phyloP scores from a whole-genome alignment of 2,888 invertebrate genomes.

The Synergus gifuensis region DNA sequence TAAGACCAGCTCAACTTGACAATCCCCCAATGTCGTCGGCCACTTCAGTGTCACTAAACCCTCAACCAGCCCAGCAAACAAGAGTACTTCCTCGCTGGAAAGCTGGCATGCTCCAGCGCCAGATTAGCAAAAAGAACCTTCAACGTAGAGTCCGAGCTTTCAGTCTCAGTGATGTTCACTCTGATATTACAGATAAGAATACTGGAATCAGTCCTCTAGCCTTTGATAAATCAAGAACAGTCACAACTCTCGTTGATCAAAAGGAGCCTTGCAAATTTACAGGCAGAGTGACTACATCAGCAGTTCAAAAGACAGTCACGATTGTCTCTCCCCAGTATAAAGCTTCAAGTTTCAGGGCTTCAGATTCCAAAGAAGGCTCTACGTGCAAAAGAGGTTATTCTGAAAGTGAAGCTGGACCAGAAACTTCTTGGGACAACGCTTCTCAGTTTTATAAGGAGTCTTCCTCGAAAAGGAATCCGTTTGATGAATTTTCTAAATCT shows the following conservation, averaged over 20 bases:
- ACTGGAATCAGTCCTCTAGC: conserved; percentile 67
- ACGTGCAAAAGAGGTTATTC: neutral
- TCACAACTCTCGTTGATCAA: conserved; percentile 53
- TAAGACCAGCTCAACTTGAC: conserved; percentile 67
- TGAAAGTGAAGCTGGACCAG: conserved; percentile 28
- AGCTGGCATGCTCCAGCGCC: conserved; percentile 73
- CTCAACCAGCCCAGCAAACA: conserved; percentile 39
- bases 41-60: neutral
- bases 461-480: neutral
- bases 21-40: conserved; percentile 51
- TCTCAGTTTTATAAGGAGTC: neutral
- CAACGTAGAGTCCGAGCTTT: conserved; percentile 71
- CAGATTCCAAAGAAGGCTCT: conserved; percentile 2
- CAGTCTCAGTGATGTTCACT: conserved; percentile 73
- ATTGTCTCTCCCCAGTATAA: conserved; percentile 66
- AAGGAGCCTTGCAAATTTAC: conserved; percentile 46
- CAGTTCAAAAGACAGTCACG: conserved; percentile 68
- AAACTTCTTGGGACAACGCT: conserved; percentile 1
- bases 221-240: conserved; percentile 58
- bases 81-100: conserved; percentile 70
- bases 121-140: conserved; percentile 70
- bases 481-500: conserved; percentile 25
- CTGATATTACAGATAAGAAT: conserved; percentile 55
- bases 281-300: conserved; percentile 17
- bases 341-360: neutral